Evolutionary conservation across 2,888 invertebrate species (phyloP), one percentile per base, ranked within the genome.

Genomic region (Eulithis testata): DNA sequence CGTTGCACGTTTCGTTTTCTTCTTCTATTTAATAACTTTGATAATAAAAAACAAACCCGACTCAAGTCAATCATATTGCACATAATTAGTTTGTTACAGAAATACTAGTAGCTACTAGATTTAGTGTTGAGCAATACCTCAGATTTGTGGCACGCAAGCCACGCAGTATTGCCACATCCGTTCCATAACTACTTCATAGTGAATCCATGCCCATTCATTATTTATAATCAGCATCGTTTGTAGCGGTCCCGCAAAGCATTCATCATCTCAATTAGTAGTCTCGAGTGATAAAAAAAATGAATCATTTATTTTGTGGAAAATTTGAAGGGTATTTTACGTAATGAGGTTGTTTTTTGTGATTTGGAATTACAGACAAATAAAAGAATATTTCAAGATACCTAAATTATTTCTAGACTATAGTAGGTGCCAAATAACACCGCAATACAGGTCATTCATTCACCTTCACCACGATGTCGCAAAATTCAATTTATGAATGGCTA

Each of bases 231-330:
- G 85, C 76, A 79, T 77, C 76, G 69, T 70, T 76, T 74, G 73
- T 72, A 74, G 72, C 74, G 71, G 51, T 69, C 75, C 76, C 77
- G 76, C 79, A 76, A 51, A 69, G 75, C 83, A 86, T 88, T 84
- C 83, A 88, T 87, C 88, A 87, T 83, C 78, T 74, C 83, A 84
- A 86, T 86, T 85, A 85, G 81, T 85, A 85, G 81, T 68, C 73
- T 49, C 47, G 45, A 56, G 62, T 74, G 75, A 76, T 77, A 77
- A 78, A 74, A 31, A 31, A 76, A 71, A 73, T 12, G 37, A 8
- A 61, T 63, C 65, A 61, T 72, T 64, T 69, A 70, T 72, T 71
- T 73, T 63, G 60, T 11, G 37, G 55, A n/a, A 5, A 31, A 31
- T 53, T 53, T 40, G 11, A 43, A 43, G 21, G 12, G 36, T 52